phyloP scores from a whole-genome alignment of 2,888 invertebrate species.

The Leucophora obtusa region DNA sequence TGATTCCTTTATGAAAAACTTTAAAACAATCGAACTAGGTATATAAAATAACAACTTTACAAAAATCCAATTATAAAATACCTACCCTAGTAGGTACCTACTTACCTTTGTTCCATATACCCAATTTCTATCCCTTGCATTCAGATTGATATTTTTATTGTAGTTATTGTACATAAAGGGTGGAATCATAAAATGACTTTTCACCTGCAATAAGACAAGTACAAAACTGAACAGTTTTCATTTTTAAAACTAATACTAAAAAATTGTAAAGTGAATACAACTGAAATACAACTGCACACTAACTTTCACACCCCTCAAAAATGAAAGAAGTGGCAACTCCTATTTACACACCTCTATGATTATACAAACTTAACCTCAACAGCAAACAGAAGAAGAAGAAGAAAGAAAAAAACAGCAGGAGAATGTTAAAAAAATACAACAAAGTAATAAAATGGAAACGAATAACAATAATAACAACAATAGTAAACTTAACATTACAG shows the following conservation, averaged over 20 bases:
- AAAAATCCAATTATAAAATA: not conserved
- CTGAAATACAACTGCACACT: constrained; percentile 13
- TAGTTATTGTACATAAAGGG: not conserved
- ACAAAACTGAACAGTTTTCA: not conserved
- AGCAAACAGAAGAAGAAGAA: constrained; percentile 31
- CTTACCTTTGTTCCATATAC: not conserved
- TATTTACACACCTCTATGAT: constrained; percentile 58
- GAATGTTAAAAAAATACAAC: constrained; percentile 18
- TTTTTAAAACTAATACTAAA: not conserved
- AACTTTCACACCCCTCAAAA: constrained; percentile 39
- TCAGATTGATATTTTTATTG: too few relatives aligned
- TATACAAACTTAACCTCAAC: constrained; percentile 61
- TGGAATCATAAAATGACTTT: not conserved
- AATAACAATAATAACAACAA: constrained; percentile 52
- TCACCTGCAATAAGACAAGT: not conserved
- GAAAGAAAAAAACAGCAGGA: not conserved
- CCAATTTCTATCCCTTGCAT: too few relatives aligned
- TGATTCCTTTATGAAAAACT: too few relatives aligned
- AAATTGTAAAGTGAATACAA: not conserved
- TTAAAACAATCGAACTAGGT: too few relatives aligned
- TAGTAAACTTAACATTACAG: constrained; percentile 37
- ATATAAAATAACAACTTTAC: too few relatives aligned
- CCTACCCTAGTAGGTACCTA: not conserved
- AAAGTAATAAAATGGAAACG: constrained; percentile 49
- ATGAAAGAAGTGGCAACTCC: constrained; percentile 48